A percentile compares a stretch with the other conserved stretches of the same genome.
These are phyloP conservation scores for Umimayanthus chanpuru DNA, from an alignment of 92 coral and sea anemone genomes.

Conservation along the genomic window DNA sequence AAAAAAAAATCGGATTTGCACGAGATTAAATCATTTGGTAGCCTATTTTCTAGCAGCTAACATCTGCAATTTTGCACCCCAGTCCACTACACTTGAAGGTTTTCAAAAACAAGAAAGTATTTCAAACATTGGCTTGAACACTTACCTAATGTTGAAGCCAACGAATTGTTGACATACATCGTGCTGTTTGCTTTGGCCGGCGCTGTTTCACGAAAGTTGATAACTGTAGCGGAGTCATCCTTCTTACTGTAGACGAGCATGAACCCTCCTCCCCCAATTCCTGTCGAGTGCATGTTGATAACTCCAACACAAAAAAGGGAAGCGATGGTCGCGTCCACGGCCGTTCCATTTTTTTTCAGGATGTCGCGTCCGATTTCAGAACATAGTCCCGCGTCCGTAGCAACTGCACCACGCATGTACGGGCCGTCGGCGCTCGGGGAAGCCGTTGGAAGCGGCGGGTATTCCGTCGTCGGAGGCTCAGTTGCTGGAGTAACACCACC, in stretches of 20 bases:
- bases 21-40: no score
- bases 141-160: constrained; percentile 16
- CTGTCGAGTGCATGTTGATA: constrained; percentile 67
- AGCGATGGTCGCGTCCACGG: constrained; percentile 66
- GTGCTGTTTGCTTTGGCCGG: constrained; percentile 55
- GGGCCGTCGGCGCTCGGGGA: constrained; percentile 68
- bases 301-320: constrained; percentile 65
- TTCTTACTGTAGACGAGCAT: constrained; percentile 55
- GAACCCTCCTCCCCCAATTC: constrained; percentile 70
- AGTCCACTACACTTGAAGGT: background rate
- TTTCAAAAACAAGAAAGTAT: no score
- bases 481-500: constrained; percentile 28
- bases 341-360: constrained; percentile 56
- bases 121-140: background rate
- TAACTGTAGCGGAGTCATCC: constrained; percentile 42
- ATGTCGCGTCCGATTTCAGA: constrained; percentile 71
- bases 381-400: constrained; percentile 77
- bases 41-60: background rate
- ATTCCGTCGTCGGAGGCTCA: constrained; percentile 1
- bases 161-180: constrained; percentile 51
- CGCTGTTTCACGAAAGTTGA: constrained; percentile 66
- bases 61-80: background rate
- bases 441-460: constrained; percentile 55
- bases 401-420: constrained; percentile 66
- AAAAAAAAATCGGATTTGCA: no score